These are phyloP conservation scores for pig (Sus scrofa) DNA, from an alignment of 2,113 vertebrate species.

Conservation along the genomic window DNA sequence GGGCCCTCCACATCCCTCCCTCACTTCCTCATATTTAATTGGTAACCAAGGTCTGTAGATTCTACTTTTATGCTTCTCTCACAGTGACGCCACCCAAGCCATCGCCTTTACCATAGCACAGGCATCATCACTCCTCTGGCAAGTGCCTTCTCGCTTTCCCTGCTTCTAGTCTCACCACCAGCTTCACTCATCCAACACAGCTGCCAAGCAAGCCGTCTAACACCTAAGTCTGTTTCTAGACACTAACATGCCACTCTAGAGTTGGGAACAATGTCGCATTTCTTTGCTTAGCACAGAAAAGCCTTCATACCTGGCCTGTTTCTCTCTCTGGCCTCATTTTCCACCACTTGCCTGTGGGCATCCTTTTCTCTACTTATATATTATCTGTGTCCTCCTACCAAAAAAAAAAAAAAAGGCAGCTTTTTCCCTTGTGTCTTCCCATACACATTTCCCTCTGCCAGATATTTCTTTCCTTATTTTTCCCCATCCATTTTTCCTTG, in stretches of 20 bases:
- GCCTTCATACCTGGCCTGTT: neutral
- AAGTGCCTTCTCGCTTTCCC: neutral
- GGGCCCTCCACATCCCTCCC: neutral
- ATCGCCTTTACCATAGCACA: neutral
- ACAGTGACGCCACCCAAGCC: neutral
- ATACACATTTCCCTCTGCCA: neutral
- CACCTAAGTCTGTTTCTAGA: neutral
- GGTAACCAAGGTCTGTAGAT: neutral
- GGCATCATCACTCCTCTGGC: neutral
- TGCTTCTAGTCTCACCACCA: neutral
- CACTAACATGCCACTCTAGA: neutral
- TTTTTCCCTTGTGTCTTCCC: neutral
- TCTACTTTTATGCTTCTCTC: neutral
- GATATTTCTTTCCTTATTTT: neutral
- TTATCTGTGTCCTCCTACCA: neutral
- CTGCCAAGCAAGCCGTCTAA: neutral
- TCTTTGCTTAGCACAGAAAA: neutral
- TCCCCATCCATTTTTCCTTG: neutral
- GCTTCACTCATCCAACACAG: neutral
- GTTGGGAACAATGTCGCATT: slow-evolving; percentile 2
- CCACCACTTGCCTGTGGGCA: neutral
- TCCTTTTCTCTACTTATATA: neutral
- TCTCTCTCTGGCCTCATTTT: neutral
- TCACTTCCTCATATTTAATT: neutral
- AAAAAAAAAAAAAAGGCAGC: neutral